phyloP scores from a whole-genome alignment of 2,888 invertebrate species.

The Drosophila phalerata region DNA sequence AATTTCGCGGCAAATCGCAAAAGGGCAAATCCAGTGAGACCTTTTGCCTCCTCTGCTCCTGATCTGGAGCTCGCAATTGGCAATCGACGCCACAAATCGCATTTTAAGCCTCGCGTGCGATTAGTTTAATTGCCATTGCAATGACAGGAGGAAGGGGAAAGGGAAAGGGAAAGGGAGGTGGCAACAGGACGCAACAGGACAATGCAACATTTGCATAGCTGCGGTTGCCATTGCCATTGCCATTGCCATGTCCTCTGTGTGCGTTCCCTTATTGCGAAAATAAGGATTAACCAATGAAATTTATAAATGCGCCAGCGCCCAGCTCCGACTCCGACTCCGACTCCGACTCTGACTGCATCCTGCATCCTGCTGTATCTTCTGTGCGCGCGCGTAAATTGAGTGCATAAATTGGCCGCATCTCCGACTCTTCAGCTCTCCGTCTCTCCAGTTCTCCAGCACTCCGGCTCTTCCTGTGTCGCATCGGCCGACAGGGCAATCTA shows the following conservation, averaged over 20 bases:
- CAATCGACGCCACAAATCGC: slow-evolving; percentile 81
- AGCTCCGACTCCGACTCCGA: slow-evolving; percentile 8
- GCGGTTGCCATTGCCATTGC: slow-evolving; percentile 20
- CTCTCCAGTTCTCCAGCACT: too few relatives aligned
- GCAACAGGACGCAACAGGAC: slow-evolving; percentile 74
- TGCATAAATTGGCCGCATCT: slow-evolving; percentile 79
- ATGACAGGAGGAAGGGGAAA: background rate
- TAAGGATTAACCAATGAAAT: slow-evolving; percentile 85
- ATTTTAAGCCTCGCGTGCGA: slow-evolving; percentile 85
- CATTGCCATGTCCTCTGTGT: slow-evolving; percentile 14
- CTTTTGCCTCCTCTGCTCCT: background rate
- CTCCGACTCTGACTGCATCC: slow-evolving; percentile 9
- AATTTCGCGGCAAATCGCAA: slow-evolving; percentile 48
- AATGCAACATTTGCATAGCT: slow-evolving; percentile 78
- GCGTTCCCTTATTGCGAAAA: slow-evolving; percentile 75
- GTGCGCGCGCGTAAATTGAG: slow-evolving; percentile 74
- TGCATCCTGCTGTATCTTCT: slow-evolving; percentile 20
- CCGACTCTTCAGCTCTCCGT: background rate
- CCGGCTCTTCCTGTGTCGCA: slow-evolving; percentile 21
- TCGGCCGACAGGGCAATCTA: slow-evolving; percentile 79
- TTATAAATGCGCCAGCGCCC: slow-evolving; percentile 81
- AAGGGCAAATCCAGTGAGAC: slow-evolving; percentile 39
- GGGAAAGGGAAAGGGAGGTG: background rate
- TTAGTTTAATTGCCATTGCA: slow-evolving; percentile 85
- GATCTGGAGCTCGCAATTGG: slow-evolving; percentile 51